These are phyloP conservation scores for Protaetia brevitarsis DNA, from an alignment of 1,140 invertebrate genomes.

Conservation along the genomic window DNA sequence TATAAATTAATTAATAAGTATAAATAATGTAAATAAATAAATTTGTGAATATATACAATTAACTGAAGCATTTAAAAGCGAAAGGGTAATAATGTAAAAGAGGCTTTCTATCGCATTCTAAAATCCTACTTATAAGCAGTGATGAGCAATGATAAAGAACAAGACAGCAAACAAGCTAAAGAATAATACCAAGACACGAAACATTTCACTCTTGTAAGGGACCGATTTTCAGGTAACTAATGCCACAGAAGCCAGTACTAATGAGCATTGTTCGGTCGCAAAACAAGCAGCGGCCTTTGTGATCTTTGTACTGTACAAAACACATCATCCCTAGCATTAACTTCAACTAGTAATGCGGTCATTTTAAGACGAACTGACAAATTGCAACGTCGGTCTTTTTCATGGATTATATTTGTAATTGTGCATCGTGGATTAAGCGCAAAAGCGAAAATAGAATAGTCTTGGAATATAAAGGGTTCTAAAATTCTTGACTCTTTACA, in stretches of 20 bases:
- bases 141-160: neutral
- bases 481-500: too few relatives aligned
- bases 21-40: too few relatives aligned
- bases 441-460: neutral
- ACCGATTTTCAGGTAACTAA: conserved; percentile 35
- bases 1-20: too few relatives aligned
- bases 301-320: conserved; percentile 22
- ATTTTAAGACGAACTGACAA: conserved; percentile 13
- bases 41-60: too few relatives aligned
- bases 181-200: neutral
- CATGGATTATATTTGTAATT: neutral
- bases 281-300: conserved; percentile 34
- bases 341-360: conserved; percentile 16
- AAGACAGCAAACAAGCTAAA: neutral
- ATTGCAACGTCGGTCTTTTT: neutral
- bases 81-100: too few relatives aligned
- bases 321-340: conserved; percentile 27
- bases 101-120: too few relatives aligned
- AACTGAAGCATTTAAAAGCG: too few relatives aligned
- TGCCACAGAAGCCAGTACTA: conserved; percentile 36
- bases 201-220: conserved; percentile 45
- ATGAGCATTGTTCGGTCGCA: conserved; percentile 33
- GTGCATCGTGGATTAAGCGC: neutral
- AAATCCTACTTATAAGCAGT: too few relatives aligned
- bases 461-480: too few relatives aligned